Evolutionary conservation across 2,113 vertebrate genomes (phyloP).

Genomic region (Chloropsis cyanopogon): DNA sequence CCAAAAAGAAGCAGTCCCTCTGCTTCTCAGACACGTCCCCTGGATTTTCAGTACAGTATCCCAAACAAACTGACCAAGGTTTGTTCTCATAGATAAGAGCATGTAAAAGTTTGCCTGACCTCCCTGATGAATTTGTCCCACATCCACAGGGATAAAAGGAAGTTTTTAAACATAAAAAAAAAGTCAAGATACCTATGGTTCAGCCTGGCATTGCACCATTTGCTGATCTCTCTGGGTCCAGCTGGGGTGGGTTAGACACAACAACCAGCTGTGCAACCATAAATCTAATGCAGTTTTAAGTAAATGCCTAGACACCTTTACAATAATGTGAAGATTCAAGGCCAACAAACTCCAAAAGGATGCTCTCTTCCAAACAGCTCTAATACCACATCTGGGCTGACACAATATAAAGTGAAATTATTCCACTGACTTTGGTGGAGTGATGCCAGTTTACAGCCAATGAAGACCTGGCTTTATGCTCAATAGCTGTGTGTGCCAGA

Average conservation of each 20-base stretch:
- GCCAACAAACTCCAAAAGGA: background rate
- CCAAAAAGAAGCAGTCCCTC: background rate
- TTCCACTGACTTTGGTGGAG: background rate
- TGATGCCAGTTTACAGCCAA: background rate
- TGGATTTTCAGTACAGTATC: background rate
- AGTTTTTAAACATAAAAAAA: background rate
- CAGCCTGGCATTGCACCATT: background rate
- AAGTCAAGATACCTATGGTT: background rate
- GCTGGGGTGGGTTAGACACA: background rate
- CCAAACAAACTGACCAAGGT: background rate
- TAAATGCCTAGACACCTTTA: background rate
- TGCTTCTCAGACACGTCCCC: background rate
- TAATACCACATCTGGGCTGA: background rate
- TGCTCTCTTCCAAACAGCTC: background rate
- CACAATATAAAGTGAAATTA: background rate
- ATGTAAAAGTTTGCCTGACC: accelerated
- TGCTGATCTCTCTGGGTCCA: background rate
- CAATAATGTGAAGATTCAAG: background rate
- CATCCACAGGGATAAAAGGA: background rate
- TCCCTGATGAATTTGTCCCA: background rate
- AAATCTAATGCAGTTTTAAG: background rate
- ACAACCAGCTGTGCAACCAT: background rate
- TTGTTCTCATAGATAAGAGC: background rate
- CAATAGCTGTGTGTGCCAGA: background rate
- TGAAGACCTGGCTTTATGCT: slow-evolving; percentile 30